phyloP scores from a whole-genome alignment of 2,797 vertebrate genomes.

The Gadopsis marmoratus region DNA sequence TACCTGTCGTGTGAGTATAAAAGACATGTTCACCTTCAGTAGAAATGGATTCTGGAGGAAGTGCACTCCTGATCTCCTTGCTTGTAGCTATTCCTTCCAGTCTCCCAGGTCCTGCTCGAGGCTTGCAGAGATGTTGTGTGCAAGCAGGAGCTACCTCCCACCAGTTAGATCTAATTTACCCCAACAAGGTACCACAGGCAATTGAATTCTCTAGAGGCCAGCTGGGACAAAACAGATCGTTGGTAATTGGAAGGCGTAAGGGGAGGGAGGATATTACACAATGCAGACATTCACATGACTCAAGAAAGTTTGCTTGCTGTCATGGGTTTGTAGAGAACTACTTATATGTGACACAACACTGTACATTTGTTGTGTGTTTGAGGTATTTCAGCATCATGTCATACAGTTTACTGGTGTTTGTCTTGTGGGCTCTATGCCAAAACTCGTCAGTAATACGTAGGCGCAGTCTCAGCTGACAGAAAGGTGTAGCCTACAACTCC shows the following conservation, averaged over 20 bases:
- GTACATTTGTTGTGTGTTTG: neutral
- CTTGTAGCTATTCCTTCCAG: conserved; percentile 30
- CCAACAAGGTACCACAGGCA: conserved; percentile 62
- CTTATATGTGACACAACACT: neutral
- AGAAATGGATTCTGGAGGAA: conserved; percentile 46
- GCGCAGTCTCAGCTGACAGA: conserved; percentile 5
- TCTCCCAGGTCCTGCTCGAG: conserved; percentile 44
- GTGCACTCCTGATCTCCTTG: conserved; percentile 37
- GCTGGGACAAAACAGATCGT: conserved; percentile 56
- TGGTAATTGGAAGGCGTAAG: conserved; percentile 20
- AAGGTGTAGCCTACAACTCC: conserved; percentile 18
- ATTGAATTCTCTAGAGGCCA: conserved; percentile 52
- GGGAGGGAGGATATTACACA: conserved; percentile 66
- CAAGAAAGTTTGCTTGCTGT: conserved; percentile 39
- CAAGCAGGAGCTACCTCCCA: conserved; percentile 66
- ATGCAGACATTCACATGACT: conserved; percentile 75
- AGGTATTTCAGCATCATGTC: neutral
- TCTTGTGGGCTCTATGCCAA: conserved; percentile 30
- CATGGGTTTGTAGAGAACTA: conserved; percentile 57
- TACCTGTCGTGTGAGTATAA: conserved; percentile 82
- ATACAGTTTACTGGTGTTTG: neutral
- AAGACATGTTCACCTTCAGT: conserved; percentile 86
- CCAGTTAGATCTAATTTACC: conserved; percentile 75
- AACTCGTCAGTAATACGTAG: conserved; percentile 18
- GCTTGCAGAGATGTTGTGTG: conserved; percentile 36